phyloP scores from a whole-genome alignment of 1,140 invertebrate genomes.

The Solenopsis fugax region DNA sequence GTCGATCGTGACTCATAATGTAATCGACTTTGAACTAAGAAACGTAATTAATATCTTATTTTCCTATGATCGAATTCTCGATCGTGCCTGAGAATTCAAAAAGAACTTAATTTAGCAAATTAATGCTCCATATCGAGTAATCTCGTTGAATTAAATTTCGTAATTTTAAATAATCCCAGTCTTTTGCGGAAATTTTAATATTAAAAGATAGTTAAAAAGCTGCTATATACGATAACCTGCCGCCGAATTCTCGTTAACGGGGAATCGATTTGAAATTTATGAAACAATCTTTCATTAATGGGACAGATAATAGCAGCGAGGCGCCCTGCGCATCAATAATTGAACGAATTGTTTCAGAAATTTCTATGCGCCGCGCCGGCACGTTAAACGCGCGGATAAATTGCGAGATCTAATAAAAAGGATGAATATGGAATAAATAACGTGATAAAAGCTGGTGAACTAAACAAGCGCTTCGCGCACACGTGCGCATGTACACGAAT shows the following conservation, averaged over 20 bases:
- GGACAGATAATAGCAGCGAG: not conserved
- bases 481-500: not conserved
- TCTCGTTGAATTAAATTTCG: not conserved
- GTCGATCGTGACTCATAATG: not conserved
- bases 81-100: not conserved
- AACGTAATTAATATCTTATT: not conserved
- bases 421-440: constrained; percentile 21
- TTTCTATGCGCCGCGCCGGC: not conserved
- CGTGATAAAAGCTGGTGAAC: not conserved
- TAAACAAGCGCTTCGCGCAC: not conserved
- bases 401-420: constrained; percentile 25
- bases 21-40: not conserved
- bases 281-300: constrained; percentile 41
- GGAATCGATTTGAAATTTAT: constrained; percentile 34
- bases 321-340: constrained; percentile 6
- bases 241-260: not conserved
- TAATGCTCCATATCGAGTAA: not conserved
- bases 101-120: not conserved
- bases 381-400: constrained; percentile 18
- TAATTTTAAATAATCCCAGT: not conserved
- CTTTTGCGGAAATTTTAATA: constrained; percentile 4
- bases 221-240: not conserved
- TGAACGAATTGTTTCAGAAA: constrained; percentile 33
- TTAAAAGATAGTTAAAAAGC: not conserved
- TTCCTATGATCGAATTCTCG: not conserved